Base-by-base conservation (phyloP, 1,140 invertebrate species). In the Monochamus saltuarius region DNA sequence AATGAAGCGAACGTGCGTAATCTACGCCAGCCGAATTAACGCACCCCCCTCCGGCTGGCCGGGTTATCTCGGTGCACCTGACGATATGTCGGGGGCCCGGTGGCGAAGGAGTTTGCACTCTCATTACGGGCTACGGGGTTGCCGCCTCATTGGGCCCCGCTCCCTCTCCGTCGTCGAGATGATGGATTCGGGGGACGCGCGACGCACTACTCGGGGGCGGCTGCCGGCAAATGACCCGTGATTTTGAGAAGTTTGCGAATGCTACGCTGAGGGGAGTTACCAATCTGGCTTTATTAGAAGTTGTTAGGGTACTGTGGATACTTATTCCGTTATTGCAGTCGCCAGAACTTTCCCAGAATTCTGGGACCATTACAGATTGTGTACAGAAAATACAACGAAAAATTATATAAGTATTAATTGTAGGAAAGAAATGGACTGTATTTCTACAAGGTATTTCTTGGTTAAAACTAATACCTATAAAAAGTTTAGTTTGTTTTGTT, bases 1-100 rank as follows among this genome's bases (percentile, higher is more conserved):
- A 77, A 77, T 77, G 75, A 74, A 77, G 72, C 74, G 74, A 70
- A 76, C 74, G 74, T 75, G 74, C 74, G 73, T 76, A 76, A 76
- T 76, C 74, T 76, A 71, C 66, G 64, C 72, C 66, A 72, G 70
- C 73, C 72, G 71, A 76, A 76, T 76, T 76, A 76, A 75, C 74
- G 68, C 73, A 65, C 62, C 66, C 61, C 47, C 60, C 58, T 55
- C 62, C 42, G 61, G 38, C 53, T 46, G 35, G 52, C 52, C 55
- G 39, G 56, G 65, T 67, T 69, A 69, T 67, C 67, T 64, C 52
- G 46, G 47, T 66, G 51, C 67, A 71, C 69, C 69, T 71, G 69
- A 67, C 66, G 59, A 67, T 67, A 64, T 55, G 66, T 70, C 63
- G 60, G 22, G 2, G 49, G 39, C 36, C 14, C 22, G 45, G 19